Evolutionary conservation across 2,888 invertebrate genomes (phyloP).

Genomic region (Drosophila hawaiiensis): DNA sequence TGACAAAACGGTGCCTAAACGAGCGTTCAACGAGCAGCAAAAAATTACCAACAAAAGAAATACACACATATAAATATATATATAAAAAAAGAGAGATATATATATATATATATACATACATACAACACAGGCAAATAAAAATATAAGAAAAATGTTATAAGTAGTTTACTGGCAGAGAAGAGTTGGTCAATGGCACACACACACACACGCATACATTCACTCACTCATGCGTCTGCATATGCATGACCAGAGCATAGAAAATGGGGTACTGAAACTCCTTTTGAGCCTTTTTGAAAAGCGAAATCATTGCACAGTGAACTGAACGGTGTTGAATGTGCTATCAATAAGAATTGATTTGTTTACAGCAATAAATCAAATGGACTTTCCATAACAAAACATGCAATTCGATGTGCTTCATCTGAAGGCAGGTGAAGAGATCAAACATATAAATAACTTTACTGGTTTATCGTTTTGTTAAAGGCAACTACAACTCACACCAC

Average conservation of each 20-base stretch:
- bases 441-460: neutral
- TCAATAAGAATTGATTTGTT: neutral
- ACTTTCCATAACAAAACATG: neutral
- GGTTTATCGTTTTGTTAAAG: neutral
- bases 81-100: conserved; percentile 5
- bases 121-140: conserved; percentile 13
- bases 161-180: conserved; percentile 5
- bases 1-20: conserved; percentile 79
- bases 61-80: conserved; percentile 2
- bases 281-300: conserved; percentile 34
- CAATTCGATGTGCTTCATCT: neutral
- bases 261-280: conserved; percentile 54
- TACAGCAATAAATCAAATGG: neutral
- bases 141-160: conserved; percentile 54
- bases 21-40: conserved; percentile 69
- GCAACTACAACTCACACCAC: conserved; percentile 18
- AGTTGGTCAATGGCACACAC: conserved; percentile 50
- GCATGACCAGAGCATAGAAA: conserved; percentile 54
- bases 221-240: conserved; percentile 34
- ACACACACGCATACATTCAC: conserved; percentile 15
- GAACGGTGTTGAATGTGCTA: neutral
- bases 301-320: conserved; percentile 52
- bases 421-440: neutral
- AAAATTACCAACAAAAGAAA: conserved; percentile 61
- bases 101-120: neutral